phyloP scores from a whole-genome alignment of 2,113 vertebrate species.

The Myanophis thanlyinensis region DNA sequence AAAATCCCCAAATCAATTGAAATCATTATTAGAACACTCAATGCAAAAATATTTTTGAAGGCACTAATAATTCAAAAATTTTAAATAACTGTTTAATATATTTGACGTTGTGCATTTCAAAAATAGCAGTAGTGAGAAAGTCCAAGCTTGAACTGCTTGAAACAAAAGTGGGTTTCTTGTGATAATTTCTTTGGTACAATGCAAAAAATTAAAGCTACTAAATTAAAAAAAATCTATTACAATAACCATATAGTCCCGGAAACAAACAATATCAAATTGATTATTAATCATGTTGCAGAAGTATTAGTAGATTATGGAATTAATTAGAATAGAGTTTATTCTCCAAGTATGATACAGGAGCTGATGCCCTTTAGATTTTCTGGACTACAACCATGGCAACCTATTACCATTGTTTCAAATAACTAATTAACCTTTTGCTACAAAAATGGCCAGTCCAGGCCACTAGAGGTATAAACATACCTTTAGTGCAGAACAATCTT shows the following conservation, averaged over 20 bases:
- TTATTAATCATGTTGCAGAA: not conserved
- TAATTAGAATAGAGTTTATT: not conserved
- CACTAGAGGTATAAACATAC: not conserved
- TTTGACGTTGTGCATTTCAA: not conserved
- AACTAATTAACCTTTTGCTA: not conserved
- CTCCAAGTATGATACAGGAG: not conserved
- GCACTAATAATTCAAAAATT: not conserved
- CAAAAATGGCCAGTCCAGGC: not conserved
- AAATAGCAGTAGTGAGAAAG: not conserved
- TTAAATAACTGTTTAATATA: not conserved
- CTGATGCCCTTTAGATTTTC: not conserved
- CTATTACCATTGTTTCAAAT: not conserved
- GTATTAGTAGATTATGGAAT: not conserved
- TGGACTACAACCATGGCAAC: not conserved
- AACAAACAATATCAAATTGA: not conserved
- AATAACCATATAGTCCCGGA: not conserved
- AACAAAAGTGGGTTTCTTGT: not conserved
- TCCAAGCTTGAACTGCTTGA: not conserved
- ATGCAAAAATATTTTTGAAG: not conserved
- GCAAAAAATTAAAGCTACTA: not conserved
- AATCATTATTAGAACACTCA: not conserved
- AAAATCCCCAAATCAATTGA: not conserved
- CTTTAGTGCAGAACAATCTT: not conserved
- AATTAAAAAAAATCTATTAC: not conserved
- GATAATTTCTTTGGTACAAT: not conserved